Evolutionary conservation across 2,113 vertebrate species (phyloP).

Genomic region (Seriola dumerili): DNA sequence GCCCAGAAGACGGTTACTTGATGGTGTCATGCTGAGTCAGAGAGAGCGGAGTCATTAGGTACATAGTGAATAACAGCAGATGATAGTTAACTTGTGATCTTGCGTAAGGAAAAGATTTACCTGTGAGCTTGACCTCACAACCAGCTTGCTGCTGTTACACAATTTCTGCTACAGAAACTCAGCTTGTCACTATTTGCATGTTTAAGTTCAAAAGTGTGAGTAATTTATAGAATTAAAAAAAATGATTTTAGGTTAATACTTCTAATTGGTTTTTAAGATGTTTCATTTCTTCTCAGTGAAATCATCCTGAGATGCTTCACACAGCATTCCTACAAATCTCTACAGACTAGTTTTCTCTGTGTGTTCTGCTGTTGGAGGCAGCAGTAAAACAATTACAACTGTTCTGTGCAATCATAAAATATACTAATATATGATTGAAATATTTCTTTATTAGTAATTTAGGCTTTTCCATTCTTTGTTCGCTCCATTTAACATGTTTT

Average conservation of each 20-base stretch:
- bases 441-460: neutral
- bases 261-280: neutral
- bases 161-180: neutral
- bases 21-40: neutral
- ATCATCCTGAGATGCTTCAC: neutral
- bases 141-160: neutral
- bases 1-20: neutral
- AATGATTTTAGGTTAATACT: neutral
- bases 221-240: neutral
- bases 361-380: neutral
- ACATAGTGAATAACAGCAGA: neutral
- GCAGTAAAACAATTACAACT: neutral
- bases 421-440: neutral
- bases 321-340: neutral
- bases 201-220: neutral
- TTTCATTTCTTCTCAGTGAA: neutral
- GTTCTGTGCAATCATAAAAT: neutral
- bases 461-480: neutral
- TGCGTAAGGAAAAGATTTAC: neutral
- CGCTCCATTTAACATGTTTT: neutral
- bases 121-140: conserved; percentile 14
- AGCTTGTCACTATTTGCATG: neutral
- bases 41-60: neutral
- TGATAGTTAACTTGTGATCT: neutral
- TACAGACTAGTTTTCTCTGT: neutral